Percentiles rank a stretch among this genome's conserved stretches.
These are phyloP conservation scores for Thereva unica DNA, from an alignment of 2,888 invertebrate species.

Conservation along the genomic window DNA sequence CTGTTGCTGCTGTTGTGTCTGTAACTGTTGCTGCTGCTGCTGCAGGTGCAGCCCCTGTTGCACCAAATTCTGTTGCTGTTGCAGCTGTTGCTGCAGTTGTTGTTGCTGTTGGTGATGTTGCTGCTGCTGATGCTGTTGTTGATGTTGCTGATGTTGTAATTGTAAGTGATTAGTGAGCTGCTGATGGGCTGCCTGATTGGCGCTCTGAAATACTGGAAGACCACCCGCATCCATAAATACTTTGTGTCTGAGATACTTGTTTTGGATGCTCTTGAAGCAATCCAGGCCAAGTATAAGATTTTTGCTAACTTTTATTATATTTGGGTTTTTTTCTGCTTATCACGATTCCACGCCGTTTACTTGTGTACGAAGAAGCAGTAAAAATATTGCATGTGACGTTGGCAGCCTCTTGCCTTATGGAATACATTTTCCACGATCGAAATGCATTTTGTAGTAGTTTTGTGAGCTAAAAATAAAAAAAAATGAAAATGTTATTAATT, in stretches of 20 bases:
- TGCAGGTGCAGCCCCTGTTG: conserved; percentile 46
- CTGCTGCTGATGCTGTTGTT: conserved; percentile 52
- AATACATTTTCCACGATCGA: conserved; percentile 39
- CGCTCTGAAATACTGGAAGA: conserved; percentile 59
- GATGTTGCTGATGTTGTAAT: conserved; percentile 49
- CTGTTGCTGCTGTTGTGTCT: conserved; percentile 44
- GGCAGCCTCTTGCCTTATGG: background rate
- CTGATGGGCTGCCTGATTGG: conserved; percentile 57
- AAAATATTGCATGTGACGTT: too few species aligned
- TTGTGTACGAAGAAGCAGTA: too few species aligned
- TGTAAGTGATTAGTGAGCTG: conserved; percentile 40
- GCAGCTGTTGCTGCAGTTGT: conserved; percentile 58
- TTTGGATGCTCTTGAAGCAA: conserved; percentile 44
- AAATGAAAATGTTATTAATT: background rate
- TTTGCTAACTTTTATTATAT: conserved; percentile 7
- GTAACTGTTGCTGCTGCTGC: conserved; percentile 43
- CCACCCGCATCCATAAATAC: conserved; percentile 60
- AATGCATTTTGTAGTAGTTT: conserved; percentile 37
- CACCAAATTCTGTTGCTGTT: conserved; percentile 41
- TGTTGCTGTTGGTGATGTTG: conserved; percentile 62
- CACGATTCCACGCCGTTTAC: too few species aligned
- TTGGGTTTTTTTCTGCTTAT: background rate
- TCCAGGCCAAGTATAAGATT: conserved; percentile 42
- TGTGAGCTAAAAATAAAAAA: background rate
- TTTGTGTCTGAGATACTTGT: conserved; percentile 45